Evolutionary conservation across 2,888 invertebrate genomes (phyloP).

Genomic region (Holacanthella duospinosa): DNA sequence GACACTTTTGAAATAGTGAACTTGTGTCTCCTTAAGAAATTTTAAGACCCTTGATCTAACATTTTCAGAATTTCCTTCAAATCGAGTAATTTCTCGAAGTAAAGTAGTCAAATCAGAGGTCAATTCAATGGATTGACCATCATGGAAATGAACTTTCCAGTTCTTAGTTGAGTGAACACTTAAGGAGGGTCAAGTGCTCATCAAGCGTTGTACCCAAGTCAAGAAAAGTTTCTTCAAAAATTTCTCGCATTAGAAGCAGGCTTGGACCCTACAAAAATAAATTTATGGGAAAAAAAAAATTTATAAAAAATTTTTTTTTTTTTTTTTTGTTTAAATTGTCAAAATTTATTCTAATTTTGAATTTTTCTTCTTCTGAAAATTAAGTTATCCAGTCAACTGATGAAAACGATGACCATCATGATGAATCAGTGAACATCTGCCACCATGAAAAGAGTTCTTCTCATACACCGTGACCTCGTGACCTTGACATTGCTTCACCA

Average conservation of each 20-base stretch:
- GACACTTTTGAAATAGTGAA: neutral
- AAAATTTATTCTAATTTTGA: too few species aligned
- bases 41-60: neutral
- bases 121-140: neutral
- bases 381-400: neutral
- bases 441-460: neutral
- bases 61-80: neutral
- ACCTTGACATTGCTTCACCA: neutral
- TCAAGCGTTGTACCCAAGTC: neutral
- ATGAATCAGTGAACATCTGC: neutral
- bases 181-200: neutral
- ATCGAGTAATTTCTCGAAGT: neutral
- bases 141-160: neutral
- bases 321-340: neutral
- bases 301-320: neutral
- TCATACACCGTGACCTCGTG: neutral
- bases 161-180: neutral
- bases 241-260: conserved; percentile 1
- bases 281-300: neutral
- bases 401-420: neutral
- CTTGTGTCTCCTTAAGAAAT: neutral
- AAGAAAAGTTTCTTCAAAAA: neutral
- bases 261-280: neutral
- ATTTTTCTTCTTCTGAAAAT: neutral
- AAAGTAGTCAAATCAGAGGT: neutral